Evolutionary conservation across 2,888 invertebrate species (phyloP).

Genomic region (Endomychus coccineus): DNA sequence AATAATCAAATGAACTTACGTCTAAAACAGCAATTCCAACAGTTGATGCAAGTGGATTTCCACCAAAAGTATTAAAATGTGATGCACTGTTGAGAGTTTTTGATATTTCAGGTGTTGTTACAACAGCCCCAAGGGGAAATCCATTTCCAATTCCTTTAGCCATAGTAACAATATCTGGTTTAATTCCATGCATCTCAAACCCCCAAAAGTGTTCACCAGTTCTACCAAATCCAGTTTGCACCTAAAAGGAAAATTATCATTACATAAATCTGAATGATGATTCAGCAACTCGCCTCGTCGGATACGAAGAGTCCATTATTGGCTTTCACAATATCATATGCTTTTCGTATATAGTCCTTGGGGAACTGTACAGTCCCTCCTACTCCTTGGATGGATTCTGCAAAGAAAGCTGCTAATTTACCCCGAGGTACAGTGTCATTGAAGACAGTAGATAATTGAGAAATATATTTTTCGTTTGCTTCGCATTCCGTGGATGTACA

Average conservation of each 20-base stretch:
- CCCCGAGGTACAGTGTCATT: conserved; percentile 70
- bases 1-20: conserved; percentile 47
- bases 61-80: conserved; percentile 95
- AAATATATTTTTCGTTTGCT: conserved; percentile 72
- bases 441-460: conserved; percentile 74
- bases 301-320: conserved; percentile 84
- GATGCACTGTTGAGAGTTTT: conserved; percentile 63
- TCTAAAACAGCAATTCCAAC: conserved; percentile 89
- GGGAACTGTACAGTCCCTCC: conserved; percentile 93
- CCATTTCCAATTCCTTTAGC: conserved; percentile 95
- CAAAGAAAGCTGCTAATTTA: conserved; percentile 81
- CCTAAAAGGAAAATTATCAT: conserved; percentile 44
- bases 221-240: conserved; percentile 94
- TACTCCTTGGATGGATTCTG: conserved; percentile 94
- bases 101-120: conserved; percentile 85
- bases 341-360: conserved; percentile 74
- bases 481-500: conserved; percentile 58
- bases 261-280: background rate
- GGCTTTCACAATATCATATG: conserved; percentile 66
- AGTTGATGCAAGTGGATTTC: conserved; percentile 84
- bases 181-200: conserved; percentile 78
- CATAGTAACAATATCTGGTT: conserved; percentile 93
- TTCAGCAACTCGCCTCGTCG: conserved; percentile 64
- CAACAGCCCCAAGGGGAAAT: conserved; percentile 91
- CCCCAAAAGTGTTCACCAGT: conserved; percentile 95